Conservation (phyloP, 2,113 vertebrate genomes). For the Tretioscincus oriximinensis region DNA sequence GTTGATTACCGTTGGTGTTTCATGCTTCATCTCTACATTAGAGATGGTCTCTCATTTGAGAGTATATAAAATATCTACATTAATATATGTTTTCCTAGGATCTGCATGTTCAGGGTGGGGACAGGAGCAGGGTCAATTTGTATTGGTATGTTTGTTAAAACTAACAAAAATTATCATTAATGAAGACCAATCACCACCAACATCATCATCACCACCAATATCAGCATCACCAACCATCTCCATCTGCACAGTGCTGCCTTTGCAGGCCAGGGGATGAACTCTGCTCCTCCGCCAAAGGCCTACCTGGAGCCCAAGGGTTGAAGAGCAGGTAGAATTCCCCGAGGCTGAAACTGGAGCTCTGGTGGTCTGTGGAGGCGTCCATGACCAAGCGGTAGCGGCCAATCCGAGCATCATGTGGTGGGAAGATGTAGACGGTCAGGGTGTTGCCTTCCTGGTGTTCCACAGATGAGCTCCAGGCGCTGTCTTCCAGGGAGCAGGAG, state of each 20-base stretch:
- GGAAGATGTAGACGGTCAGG: constrained; percentile 74
- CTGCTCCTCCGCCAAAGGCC: not conserved
- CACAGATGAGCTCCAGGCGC: constrained; percentile 75
- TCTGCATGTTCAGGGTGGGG: too few species aligned
- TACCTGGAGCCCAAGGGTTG: constrained; percentile 93
- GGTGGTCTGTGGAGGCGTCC: constrained; percentile 53
- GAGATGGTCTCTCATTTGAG: too few species aligned
- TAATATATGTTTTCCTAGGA: too few species aligned
- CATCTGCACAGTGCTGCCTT: too few species aligned
- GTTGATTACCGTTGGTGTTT: too few species aligned
- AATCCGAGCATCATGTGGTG: constrained; percentile 76
- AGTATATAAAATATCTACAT: too few species aligned
- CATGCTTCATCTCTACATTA: too few species aligned
- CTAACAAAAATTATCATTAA: too few species aligned
- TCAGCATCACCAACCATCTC: too few species aligned
- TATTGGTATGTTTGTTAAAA: too few species aligned
- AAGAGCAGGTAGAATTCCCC: constrained; percentile 86
- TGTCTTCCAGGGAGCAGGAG: constrained; percentile 63
- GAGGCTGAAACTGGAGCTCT: constrained; percentile 63
- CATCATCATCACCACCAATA: too few species aligned
- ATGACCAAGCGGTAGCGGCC: constrained; percentile 84
- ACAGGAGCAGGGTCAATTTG: too few species aligned
- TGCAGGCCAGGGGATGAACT: not conserved
- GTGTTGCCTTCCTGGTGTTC: constrained; percentile 66
- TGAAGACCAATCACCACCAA: not conserved